phyloP scores from a whole-genome alignment of 35 echinoderm and acorn worm genomes.

The Stichopus chloronotus region DNA sequence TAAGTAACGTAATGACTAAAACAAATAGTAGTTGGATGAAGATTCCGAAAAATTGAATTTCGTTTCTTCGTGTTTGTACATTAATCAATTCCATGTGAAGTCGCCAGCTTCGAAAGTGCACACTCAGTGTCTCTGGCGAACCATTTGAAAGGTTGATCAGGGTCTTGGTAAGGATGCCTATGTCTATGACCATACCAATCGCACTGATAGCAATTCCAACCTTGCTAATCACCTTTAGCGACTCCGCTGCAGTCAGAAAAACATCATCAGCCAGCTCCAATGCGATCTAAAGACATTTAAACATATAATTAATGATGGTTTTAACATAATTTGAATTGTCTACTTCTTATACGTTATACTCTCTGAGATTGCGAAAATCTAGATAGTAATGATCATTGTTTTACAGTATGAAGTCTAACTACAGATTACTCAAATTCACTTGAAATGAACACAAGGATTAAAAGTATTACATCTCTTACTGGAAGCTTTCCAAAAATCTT shows the following conservation, averaged over 20 bases:
- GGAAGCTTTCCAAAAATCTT: too few relatives aligned
- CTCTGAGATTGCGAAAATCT: too few relatives aligned
- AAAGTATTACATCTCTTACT: too few relatives aligned
- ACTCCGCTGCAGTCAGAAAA: conserved; percentile 3
- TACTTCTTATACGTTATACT: too few relatives aligned
- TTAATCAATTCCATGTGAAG: neutral
- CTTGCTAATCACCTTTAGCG: neutral
- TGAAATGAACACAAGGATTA: too few relatives aligned
- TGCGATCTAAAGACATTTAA: neutral
- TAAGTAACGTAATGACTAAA: too few relatives aligned
- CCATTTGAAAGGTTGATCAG: neutral
- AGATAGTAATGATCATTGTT: too few relatives aligned
- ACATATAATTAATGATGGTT: too few relatives aligned
- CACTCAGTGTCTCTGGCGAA: neutral
- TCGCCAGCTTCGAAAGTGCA: neutral
- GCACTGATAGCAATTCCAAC: neutral
- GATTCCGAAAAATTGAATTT: neutral
- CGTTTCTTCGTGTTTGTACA: neutral
- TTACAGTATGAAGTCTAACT: too few relatives aligned
- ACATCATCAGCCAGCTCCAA: neutral
- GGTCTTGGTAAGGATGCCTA: neutral
- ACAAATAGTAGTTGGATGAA: neutral
- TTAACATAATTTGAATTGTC: too few relatives aligned
- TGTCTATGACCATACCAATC: neutral
- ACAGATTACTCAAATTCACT: too few relatives aligned